Percentiles rank a stretch among this genome's conserved stretches.
Evolutionary conservation across 2,888 invertebrate species (phyloP).

Genomic region (Amaurobius ferox): DNA sequence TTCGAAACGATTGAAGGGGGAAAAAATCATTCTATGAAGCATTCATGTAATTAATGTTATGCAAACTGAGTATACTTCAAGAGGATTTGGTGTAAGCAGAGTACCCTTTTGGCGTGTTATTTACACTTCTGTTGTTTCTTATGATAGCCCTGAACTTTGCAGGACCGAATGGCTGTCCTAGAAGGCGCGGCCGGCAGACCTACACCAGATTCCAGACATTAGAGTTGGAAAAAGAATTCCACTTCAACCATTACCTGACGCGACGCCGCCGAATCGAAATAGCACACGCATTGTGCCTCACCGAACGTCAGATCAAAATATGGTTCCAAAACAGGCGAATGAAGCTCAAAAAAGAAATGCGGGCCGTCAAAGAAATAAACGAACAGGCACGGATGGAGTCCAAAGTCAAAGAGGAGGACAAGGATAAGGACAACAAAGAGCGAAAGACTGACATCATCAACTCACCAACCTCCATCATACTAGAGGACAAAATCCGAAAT

Average conservation of each 20-base stretch:
- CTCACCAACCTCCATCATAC: slow-evolving; percentile 46
- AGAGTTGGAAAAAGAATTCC: slow-evolving; percentile 98
- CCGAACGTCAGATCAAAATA: slow-evolving; percentile 97
- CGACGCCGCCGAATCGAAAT: slow-evolving; percentile 97
- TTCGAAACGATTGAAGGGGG: too few species aligned
- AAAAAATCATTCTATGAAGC: too few species aligned
- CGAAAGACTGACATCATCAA: slow-evolving; percentile 33
- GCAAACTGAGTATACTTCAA: not conserved
- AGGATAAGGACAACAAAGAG: slow-evolving; percentile 67
- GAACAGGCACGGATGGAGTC: slow-evolving; percentile 72
- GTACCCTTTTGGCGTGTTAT: slow-evolving; percentile 22
- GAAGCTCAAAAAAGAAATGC: slow-evolving; percentile 96
- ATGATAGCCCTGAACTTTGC: slow-evolving; percentile 70
- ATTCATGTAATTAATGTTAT: too few species aligned
- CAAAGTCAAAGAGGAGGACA: slow-evolving; percentile 46
- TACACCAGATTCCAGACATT: slow-evolving; percentile 98
- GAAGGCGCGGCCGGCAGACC: slow-evolving; percentile 95
- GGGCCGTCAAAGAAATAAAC: slow-evolving; percentile 88
- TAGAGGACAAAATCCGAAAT: slow-evolving; percentile 69
- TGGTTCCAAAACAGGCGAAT: slow-evolving; percentile 94
- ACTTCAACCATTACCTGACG: slow-evolving; percentile 97
- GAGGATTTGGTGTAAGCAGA: not conserved
- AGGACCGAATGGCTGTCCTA: slow-evolving; percentile 97
- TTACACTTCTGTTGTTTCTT: slow-evolving; percentile 52
- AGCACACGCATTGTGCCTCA: slow-evolving; percentile 95